Base-by-base conservation (phyloP, 2,797 vertebrate genomes). In the Pelobates cultripes region DNA sequence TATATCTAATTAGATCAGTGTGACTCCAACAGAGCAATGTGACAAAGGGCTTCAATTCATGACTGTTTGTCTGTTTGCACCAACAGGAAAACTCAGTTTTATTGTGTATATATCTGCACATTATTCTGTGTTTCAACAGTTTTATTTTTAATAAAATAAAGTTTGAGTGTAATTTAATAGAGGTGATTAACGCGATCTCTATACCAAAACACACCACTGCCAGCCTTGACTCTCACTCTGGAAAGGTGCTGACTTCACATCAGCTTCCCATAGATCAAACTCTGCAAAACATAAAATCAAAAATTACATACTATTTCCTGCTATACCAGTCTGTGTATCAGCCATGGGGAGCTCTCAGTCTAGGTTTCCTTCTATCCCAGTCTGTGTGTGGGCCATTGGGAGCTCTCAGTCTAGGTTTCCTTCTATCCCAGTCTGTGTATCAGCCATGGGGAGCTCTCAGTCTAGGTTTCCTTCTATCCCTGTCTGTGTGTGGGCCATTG, bases 81-180 rank as follows among this genome's bases (percentile, higher is more conserved):
- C 61, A 43, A 67, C 43, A 51, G 47, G 44, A 73, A 67, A 40
- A 43, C 75, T 67, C 53, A 17, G 43, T n/a, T 64, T 7, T 64
- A 4, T 64, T 12, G 55, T 83, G 60, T 73, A 45, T 42, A 64
- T 69, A 14, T 73, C 69, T 67, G 40, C 72, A 79, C 77, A 67
- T 77, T 43, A 64, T 74, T 47, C 67, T 70, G 72, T 44, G 77
- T 75, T 75, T 57, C 10, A 42, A 61, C 77, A 70, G 57, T 84
- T 79, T 84, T 79, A 79, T 84, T 84, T 84, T 79, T 70, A 84
- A 79, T 64, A 79, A 79, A 84, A 57, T 42, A 71, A 47, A 68
- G 70, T 75, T 75, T 44, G 43, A 44, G 77, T 79, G 72, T 70
- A 79, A 75, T 28, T 28, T 64, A 28, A 64, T 6, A 28, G 10